These are phyloP conservation scores for Hemicordylus capensis DNA, from an alignment of 2,113 vertebrate species.

Conservation along the genomic window DNA sequence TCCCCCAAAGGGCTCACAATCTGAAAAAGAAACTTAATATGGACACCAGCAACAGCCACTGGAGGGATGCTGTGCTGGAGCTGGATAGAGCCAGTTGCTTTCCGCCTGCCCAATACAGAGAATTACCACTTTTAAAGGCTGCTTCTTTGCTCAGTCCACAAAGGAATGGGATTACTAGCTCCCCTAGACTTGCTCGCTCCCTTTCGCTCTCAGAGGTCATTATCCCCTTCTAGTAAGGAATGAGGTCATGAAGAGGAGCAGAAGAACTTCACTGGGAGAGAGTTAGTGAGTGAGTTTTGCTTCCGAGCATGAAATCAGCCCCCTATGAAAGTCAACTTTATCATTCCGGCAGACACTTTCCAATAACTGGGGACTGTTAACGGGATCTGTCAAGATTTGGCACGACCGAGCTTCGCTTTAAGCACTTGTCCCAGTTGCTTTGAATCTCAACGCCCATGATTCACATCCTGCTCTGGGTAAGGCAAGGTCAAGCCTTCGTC, in stretches of 20 bases:
- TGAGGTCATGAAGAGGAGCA: neutral
- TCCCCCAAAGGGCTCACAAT: too few species aligned
- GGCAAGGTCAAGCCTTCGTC: constrained; percentile 50
- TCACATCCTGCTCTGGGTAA: constrained; percentile 21
- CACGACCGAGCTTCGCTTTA: neutral
- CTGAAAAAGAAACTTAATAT: too few species aligned
- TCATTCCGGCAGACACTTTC: neutral
- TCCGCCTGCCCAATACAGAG: too few species aligned
- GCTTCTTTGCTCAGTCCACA: too few species aligned
- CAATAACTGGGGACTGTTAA: neutral
- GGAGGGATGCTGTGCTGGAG: too few species aligned
- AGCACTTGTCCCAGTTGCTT: constrained; percentile 1
- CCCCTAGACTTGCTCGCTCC: neutral
- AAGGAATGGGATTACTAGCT: too few species aligned
- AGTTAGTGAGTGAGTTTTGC: neutral
- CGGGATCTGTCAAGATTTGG: neutral
- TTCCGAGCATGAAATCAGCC: neutral
- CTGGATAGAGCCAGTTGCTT: too few species aligned
- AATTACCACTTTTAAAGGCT: too few species aligned
- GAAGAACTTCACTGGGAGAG: neutral
- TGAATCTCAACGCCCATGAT: constrained; percentile 5
- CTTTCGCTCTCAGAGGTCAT: neutral
- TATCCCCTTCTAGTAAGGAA: neutral
- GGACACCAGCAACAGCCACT: too few species aligned
- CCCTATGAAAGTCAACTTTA: neutral